phyloP scores from a whole-genome alignment of 2,888 invertebrate species.

The Spilarctia lutea region DNA sequence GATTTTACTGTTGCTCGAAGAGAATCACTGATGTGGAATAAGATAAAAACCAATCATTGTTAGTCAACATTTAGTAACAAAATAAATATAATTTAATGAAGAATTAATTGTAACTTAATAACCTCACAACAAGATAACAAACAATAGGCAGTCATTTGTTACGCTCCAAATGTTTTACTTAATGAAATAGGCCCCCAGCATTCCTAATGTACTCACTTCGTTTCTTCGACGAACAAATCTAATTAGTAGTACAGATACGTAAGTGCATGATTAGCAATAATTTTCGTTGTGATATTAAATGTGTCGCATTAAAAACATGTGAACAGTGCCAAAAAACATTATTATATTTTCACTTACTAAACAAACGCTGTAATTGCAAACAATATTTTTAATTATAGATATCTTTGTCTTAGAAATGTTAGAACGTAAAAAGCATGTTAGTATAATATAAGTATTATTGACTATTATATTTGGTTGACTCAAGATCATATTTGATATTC shows the following conservation, averaged over 20 bases:
- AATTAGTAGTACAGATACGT: neutral
- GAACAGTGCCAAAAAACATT: constrained; percentile 39
- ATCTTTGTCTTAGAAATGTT: constrained; percentile 1
- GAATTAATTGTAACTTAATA: neutral
- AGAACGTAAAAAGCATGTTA: neutral
- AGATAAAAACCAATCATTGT: neutral
- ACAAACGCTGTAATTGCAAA: constrained; percentile 39
- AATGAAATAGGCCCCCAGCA: neutral
- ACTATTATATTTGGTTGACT: neutral
- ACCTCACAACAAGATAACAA: neutral
- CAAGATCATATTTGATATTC: neutral
- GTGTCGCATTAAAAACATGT: constrained; percentile 19
- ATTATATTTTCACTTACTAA: constrained; percentile 37
- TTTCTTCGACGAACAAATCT: neutral
- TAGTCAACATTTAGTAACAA: neutral
- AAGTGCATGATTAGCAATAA: constrained; percentile 22
- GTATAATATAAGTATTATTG: too few relatives aligned
- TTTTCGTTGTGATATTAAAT: constrained; percentile 11
- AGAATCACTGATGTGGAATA: neutral
- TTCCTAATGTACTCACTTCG: neutral
- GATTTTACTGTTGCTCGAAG: too few relatives aligned
- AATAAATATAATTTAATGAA: neutral
- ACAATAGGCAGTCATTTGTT: neutral
- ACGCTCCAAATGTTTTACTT: neutral
- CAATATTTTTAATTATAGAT: constrained; percentile 21